phyloP scores from a whole-genome alignment of 2,113 vertebrate species.

The Chaenogobius annularis region DNA sequence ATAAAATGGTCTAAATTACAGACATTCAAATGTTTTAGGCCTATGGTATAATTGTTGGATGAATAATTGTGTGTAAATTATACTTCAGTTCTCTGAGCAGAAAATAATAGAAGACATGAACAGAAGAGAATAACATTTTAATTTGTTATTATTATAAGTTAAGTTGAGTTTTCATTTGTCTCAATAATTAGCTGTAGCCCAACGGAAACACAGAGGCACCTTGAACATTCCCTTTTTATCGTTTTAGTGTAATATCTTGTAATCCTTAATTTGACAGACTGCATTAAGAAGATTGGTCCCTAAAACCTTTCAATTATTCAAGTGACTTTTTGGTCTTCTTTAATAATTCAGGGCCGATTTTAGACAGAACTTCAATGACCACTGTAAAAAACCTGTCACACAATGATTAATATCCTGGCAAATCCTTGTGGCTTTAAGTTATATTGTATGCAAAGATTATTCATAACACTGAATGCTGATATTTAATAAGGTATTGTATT shows the following conservation, averaged over 20 bases:
- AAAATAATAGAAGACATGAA: too few species aligned
- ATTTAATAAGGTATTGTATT: not conserved
- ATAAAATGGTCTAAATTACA: not conserved
- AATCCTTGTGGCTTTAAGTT: conserved; percentile 12
- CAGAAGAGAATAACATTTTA: too few species aligned
- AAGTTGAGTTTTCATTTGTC: too few species aligned
- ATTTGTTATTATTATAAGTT: too few species aligned
- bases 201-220: too few species aligned
- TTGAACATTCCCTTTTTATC: too few species aligned
- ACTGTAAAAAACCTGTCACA: not conserved
- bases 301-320: conserved; percentile 63
- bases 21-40: not conserved
- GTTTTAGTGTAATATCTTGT: not conserved
- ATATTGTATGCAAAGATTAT: not conserved
- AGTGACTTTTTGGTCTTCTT: conserved; percentile 60
- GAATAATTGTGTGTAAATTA: too few species aligned
- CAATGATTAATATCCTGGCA: not conserved
- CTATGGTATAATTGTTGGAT: too few species aligned
- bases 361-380: conserved; percentile 38
- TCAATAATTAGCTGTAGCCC: too few species aligned
- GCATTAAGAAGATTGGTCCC: not conserved
- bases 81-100: too few species aligned
- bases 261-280: conserved; percentile 11
- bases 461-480: not conserved
- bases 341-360: conserved; percentile 64